Evolutionary conservation across 2,113 vertebrate species (phyloP).

Genomic region (Lynx canadensis): DNA sequence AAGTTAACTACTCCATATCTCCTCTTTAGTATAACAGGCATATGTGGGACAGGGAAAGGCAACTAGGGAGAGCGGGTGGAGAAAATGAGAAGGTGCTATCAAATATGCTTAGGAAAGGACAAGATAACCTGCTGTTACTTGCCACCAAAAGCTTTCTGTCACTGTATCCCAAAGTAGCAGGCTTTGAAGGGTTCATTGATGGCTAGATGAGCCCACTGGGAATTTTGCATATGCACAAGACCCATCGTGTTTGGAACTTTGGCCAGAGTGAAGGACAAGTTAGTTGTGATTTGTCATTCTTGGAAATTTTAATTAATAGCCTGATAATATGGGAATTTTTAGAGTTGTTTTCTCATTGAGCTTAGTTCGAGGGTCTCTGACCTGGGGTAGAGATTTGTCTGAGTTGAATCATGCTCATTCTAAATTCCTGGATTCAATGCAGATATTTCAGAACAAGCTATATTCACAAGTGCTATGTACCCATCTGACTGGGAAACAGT

Average conservation of each 20-base stretch:
- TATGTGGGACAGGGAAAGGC: neutral
- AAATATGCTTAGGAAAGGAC: neutral
- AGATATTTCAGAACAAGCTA: slow-evolving; percentile 47
- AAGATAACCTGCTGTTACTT: neutral
- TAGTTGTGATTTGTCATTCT: neutral
- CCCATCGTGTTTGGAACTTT: neutral
- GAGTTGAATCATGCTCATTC: neutral
- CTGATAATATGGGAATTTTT: neutral
- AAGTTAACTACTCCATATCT: neutral
- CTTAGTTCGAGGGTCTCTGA: slow-evolving; percentile 15
- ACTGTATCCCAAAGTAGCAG: neutral
- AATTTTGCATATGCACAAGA: neutral
- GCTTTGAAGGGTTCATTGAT: neutral
- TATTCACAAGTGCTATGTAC: neutral
- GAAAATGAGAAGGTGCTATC: neutral
- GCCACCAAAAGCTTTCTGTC: neutral
- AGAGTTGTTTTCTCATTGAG: neutral
- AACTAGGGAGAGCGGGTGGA: neutral
- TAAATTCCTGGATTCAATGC: slow-evolving; percentile 38
- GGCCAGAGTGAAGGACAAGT: neutral
- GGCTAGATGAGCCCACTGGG: neutral
- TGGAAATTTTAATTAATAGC: slow-evolving; percentile 25
- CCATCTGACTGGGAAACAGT: slow-evolving; percentile 62
- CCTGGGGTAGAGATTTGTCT: neutral
- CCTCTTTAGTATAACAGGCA: neutral